Conservation (phyloP, 53 echinoderm and acorn worm genomes). For the Crossaster papposus region DNA sequence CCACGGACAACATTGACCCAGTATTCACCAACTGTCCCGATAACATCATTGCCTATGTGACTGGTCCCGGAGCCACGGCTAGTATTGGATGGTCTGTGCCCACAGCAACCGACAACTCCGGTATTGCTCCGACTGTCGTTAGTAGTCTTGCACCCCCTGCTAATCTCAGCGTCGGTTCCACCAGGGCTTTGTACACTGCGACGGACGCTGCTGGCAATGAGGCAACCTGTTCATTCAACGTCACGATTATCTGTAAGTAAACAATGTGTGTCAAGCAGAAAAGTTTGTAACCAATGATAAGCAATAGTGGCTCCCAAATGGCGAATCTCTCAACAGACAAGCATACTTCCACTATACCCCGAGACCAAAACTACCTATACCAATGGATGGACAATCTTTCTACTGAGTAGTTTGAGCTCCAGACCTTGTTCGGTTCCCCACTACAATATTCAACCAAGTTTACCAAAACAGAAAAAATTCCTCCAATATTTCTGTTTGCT, state of each 20-base stretch:
- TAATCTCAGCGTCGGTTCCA: conserved; percentile 36
- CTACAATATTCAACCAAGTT: no score
- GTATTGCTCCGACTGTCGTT: conserved; percentile 37
- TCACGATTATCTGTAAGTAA: conserved; percentile 62
- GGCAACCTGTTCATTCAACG: conserved; percentile 59
- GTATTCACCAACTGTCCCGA: conserved; percentile 64
- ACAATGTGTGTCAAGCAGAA: background rate
- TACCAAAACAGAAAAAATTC: no score
- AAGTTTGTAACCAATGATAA: no score
- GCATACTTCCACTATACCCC: no score
- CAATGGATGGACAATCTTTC: no score
- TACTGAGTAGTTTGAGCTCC: no score
- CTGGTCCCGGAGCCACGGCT: conserved; percentile 26
- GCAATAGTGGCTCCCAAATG: no score
- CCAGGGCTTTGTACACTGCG: conserved; percentile 69
- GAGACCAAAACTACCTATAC: no score
- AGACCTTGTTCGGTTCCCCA: no score
- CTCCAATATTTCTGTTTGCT: no score
- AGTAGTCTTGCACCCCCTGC: conserved; percentile 26
- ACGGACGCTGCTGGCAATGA: conserved; percentile 69
- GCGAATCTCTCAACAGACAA: no score
- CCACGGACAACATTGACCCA: conserved; percentile 47
- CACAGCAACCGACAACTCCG: conserved; percentile 52
- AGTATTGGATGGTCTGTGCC: conserved; percentile 50
- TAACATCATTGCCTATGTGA: conserved; percentile 39